Conservation (phyloP, 2,797 vertebrate species). For the Liparis tanakae region DNA sequence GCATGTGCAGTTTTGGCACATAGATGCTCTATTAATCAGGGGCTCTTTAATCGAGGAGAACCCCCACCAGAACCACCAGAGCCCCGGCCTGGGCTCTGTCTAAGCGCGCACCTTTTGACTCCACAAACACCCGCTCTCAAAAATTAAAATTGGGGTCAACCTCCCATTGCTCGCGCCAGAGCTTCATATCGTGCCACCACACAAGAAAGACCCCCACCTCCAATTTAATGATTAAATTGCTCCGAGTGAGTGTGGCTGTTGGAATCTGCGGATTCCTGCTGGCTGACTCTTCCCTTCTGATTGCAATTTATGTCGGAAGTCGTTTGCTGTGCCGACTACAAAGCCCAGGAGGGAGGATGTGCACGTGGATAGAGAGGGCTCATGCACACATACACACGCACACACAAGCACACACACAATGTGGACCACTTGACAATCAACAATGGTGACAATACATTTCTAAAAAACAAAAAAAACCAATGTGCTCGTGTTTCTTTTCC, state of each 20-base stretch:
- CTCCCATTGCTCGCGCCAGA: constrained; percentile 56
- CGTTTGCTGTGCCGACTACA: constrained; percentile 67
- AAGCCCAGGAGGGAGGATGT: constrained; percentile 59
- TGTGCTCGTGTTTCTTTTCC: constrained; percentile 43
- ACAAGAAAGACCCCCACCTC: constrained; percentile 39
- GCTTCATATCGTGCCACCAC: constrained; percentile 68
- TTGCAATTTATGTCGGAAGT: constrained; percentile 85
- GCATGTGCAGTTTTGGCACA: constrained; percentile 89
- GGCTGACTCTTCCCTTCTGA: constrained; percentile 80
- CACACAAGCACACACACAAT: constrained; percentile 33
- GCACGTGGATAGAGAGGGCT: constrained; percentile 54
- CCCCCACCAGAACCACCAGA: background rate
- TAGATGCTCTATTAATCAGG: constrained; percentile 88
- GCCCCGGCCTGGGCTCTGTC: constrained; percentile 77
- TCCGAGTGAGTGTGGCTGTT: constrained; percentile 77
- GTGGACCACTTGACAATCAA: constrained; percentile 21
- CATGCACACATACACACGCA: background rate
- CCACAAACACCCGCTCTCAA: constrained; percentile 84
- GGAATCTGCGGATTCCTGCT: constrained; percentile 82
- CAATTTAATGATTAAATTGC: constrained; percentile 87
- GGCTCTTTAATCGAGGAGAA: constrained; percentile 87
- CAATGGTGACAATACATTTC: constrained; percentile 43
- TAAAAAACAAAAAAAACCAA: constrained; percentile 1
- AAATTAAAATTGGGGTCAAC: constrained; percentile 82
- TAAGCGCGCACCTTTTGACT: constrained; percentile 88